Evolutionary conservation across 2,888 invertebrate genomes (phyloP).

Genomic region (Andricus quercusramuli): DNA sequence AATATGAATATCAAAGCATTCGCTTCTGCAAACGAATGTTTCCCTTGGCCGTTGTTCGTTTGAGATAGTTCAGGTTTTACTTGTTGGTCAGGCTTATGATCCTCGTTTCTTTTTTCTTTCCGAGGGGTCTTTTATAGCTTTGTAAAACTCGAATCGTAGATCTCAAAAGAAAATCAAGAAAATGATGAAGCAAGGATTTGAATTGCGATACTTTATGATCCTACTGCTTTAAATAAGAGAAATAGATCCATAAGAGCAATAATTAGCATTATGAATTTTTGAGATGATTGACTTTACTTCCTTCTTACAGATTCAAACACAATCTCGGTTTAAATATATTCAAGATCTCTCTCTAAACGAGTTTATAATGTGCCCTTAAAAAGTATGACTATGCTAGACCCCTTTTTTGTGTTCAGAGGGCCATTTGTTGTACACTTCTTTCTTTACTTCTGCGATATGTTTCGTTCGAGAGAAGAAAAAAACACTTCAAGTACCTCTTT

Average conservation of each 20-base stretch:
- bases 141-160: constrained; percentile 13
- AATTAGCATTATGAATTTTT: background rate
- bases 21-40: constrained; percentile 60
- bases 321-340: constrained; percentile 20
- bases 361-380: constrained; percentile 33
- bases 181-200: background rate
- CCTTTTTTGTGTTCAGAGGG: constrained; percentile 17
- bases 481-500: constrained; percentile 27
- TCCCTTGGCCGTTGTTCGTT: constrained; percentile 44
- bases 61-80: constrained; percentile 42
- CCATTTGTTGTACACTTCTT: constrained; percentile 31
- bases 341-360: constrained; percentile 11
- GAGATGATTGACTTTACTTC: background rate
- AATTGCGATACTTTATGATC: background rate
- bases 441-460: constrained; percentile 34
- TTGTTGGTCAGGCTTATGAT: constrained; percentile 38
- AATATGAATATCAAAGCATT: constrained; percentile 64
- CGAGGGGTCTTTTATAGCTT: constrained; percentile 29
- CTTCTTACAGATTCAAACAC: background rate
- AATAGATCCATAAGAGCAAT: background rate
- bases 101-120: constrained; percentile 17
- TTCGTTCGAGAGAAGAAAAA: constrained; percentile 11
- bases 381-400: constrained; percentile 16
- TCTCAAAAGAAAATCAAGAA: background rate
- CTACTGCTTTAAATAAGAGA: background rate